Conservation (phyloP, 2,888 invertebrate genomes). For the Drosophila rellima region DNA sequence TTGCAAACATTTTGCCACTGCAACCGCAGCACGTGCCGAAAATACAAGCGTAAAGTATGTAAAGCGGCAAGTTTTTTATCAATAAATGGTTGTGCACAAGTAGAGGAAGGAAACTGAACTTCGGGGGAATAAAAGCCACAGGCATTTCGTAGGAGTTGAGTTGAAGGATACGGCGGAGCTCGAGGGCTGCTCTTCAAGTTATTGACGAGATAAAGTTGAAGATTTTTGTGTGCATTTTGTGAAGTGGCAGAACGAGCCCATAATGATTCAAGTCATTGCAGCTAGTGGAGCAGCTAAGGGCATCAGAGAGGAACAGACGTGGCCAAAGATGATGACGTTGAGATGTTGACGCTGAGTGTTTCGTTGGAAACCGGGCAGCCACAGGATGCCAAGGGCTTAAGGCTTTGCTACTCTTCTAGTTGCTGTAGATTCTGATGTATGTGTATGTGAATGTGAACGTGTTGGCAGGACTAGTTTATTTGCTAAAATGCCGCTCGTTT, state of each 20-base stretch:
- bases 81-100: conserved; percentile 51
- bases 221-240: conserved; percentile 81
- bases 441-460: conserved; percentile 8
- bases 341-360: conserved; percentile 59
- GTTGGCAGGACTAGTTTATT: conserved; percentile 73
- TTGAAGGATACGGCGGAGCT: conserved; percentile 16
- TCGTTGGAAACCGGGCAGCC: conserved; percentile 49
- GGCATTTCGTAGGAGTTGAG: conserved; percentile 27
- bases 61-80: conserved; percentile 67
- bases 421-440: conserved; percentile 13
- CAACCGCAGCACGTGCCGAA: conserved; percentile 75
- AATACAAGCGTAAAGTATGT: conserved; percentile 48
- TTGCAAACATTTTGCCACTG: conserved; percentile 65
- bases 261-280: conserved; percentile 64
- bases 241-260: conserved; percentile 74
- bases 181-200: conserved; percentile 68
- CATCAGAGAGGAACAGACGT: conserved; percentile 17
- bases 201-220: conserved; percentile 82
- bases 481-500: conserved; percentile 77
- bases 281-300: conserved; percentile 9
- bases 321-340: conserved; percentile 50
- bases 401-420: conserved; percentile 30
- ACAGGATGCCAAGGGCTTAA: conserved; percentile 57
- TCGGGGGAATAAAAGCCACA: conserved; percentile 34
- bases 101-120: neutral